Percentiles rank a stretch among this genome's conserved stretches.
phyloP scores from a whole-genome alignment of 2,888 invertebrate species.

The Monopis laevigella region DNA sequence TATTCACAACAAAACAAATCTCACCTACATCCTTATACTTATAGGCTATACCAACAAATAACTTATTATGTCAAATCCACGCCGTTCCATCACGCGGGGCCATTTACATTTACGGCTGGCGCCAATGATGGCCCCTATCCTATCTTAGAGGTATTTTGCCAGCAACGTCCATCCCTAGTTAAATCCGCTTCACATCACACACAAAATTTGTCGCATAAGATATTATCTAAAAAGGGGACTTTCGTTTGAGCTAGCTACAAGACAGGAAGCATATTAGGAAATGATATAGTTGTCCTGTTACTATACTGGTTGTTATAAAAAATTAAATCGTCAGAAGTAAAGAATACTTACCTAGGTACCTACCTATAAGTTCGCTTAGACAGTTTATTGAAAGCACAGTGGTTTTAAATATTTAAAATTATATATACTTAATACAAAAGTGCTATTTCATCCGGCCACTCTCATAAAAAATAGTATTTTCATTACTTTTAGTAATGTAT shows the following conservation, averaged over 20 bases:
- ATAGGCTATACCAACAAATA: not conserved
- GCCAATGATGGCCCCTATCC: constrained; percentile 19
- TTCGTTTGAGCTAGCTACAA: constrained; percentile 42
- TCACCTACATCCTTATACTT: not conserved
- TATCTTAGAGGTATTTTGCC: constrained; percentile 23
- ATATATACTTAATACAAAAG: no score
- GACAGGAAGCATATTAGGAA: no score
- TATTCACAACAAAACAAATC: not conserved
- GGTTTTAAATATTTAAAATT: no score
- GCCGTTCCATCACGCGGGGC: not conserved
- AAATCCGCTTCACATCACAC: constrained; percentile 42
- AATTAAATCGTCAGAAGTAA: no score
- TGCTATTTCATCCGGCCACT: no score
- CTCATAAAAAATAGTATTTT: no score
- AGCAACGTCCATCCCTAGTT: constrained; percentile 23
- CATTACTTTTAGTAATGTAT: no score
- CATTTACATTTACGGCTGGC: constrained; percentile 6
- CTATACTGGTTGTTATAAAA: no score
- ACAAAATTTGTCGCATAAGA: constrained; percentile 56
- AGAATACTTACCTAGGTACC: no score
- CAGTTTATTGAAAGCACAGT: no score
- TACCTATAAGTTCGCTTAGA: no score
- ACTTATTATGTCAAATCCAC: not conserved
- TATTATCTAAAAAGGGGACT: constrained; percentile 42
- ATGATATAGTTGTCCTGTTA: no score